Base-by-base conservation (phyloP, 1,140 invertebrate genomes). In the Probaryconus sp. region DNA sequence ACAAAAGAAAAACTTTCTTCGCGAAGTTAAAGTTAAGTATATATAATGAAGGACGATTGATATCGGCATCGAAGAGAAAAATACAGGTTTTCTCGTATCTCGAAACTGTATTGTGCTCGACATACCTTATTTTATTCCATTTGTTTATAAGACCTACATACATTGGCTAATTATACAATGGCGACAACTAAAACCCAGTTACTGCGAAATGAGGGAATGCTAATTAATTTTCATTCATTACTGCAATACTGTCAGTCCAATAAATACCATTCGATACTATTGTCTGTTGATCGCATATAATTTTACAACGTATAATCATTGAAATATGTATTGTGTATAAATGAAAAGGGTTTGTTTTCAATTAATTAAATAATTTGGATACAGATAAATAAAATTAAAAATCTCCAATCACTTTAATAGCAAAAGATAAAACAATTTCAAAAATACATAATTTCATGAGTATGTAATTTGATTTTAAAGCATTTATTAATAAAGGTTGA, bases 181-280 rank as follows among this genome's bases (percentile, higher is more conserved):
- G 28, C 17, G 43, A 68, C 64, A 37, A 37, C 11, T 56, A 42
- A 40, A 56, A 67, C 31, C 37, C 42, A 45, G 26, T 26, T n/a
- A 26, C 24, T 33, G 16, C 24, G 40, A 55, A 43, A 18, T 7
- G n/a, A 51, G 7, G 17, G 7, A 11, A 14, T n/a, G 38, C 28
- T 47, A 69, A 60, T 69, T 69, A 60, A 60, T 69, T 69, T 69
- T 53, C 55, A 60, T 69, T 69, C 37, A n/a, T n/a, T n/a, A 68
- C 45, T 30, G 20, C 24, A 2, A 5, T 51, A 60, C 47, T 45
- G 38, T n/a, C n/a, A n/a, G n/a, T n/a, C n/a, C n/a, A 30, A 51
- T 13, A 31, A 51, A n/a, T n/a, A 16, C 50, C 35, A 10, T 26
- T 26, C 31, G 18, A 3, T 17, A 58, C 51, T 43, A 58, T 68